Conservation (phyloP, 2,113 vertebrate species). For the Nesoenas mayeri region DNA sequence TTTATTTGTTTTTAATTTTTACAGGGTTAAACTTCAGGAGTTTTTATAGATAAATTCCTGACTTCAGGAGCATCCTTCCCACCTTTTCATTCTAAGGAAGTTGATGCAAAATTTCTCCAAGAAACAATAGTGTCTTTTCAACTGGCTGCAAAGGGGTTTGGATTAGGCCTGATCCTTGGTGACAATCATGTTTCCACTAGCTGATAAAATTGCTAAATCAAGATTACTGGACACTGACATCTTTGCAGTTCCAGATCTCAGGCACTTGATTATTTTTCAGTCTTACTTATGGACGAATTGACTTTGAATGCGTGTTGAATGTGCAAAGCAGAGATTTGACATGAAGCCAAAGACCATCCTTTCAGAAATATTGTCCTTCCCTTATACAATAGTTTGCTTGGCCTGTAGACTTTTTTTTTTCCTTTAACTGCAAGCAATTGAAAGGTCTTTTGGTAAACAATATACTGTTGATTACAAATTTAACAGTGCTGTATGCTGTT, state of each 20-base stretch:
- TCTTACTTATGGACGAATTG: neutral
- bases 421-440: neutral
- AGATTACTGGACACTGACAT: neutral
- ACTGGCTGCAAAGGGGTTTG: neutral
- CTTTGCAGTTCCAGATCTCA: neutral
- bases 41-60: neutral
- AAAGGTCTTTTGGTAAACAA: neutral
- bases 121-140: neutral
- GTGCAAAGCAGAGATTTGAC: neutral
- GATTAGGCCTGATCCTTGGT: neutral
- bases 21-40: neutral
- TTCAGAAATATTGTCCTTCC: neutral
- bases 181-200: neutral
- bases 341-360: neutral
- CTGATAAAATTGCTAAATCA: neutral
- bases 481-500: neutral
- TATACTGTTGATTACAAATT: neutral
- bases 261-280: neutral
- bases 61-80: neutral
- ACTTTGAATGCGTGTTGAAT: neutral
- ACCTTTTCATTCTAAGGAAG: neutral
- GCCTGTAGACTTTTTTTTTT: neutral
- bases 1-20: neutral
- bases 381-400: neutral
- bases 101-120: neutral